These are phyloP conservation scores for Crepidodera aurea DNA, from an alignment of 2,888 invertebrate genomes.

Conservation along the genomic window DNA sequence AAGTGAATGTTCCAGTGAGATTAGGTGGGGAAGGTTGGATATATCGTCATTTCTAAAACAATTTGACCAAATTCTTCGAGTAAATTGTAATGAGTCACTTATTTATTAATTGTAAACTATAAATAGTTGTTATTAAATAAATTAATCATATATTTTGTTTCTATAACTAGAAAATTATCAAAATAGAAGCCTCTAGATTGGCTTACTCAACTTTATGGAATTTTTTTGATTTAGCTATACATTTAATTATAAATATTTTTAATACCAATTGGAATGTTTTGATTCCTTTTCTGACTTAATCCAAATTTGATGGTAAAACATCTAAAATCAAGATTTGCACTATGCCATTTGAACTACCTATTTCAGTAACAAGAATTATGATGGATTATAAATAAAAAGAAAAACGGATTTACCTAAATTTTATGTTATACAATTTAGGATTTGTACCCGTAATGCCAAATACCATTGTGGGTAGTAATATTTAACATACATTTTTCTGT, in stretches of 20 bases:
- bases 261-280: no score
- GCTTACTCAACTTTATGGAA: not conserved
- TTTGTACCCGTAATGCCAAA: no score
- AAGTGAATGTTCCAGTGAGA: not conserved
- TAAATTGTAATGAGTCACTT: conserved; percentile 18
- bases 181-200: not conserved
- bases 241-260: not conserved
- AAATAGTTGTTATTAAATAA: conserved; percentile 20
- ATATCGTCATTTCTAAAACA: conserved; percentile 45
- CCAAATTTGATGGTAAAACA: no score
- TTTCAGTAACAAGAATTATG: no score
- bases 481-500: no score
- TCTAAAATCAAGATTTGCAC: no score
- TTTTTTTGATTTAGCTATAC: not conserved
- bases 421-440: no score
- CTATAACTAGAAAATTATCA: not conserved
- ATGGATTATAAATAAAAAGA: no score
- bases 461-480: no score
- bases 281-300: no score
- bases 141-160: not conserved
- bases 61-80: conserved; percentile 36
- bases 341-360: no score
- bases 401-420: no score
- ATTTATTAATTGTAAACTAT: conserved; percentile 25
- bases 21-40: conserved; percentile 26